These are phyloP conservation scores for Chinchilla lanigera DNA, from an alignment of 2,113 vertebrate species.

Conservation along the genomic window DNA sequence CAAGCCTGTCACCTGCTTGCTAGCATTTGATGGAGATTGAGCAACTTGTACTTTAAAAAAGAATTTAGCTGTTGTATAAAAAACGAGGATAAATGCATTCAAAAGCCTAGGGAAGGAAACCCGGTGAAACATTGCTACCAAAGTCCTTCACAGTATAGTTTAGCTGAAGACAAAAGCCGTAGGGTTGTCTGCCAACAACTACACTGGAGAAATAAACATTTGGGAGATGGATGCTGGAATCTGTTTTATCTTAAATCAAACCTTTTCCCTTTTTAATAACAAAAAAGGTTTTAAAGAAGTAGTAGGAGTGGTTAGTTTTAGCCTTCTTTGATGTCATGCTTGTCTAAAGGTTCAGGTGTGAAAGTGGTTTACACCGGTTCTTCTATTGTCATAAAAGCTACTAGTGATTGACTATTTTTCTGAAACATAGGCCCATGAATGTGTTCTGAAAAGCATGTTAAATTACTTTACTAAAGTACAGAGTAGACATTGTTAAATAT, in stretches of 20 bases:
- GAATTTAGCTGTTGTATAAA: background rate
- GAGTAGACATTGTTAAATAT: background rate
- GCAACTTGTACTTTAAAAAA: background rate
- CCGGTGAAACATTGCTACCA: background rate
- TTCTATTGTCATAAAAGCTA: background rate
- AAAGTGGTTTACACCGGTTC: background rate
- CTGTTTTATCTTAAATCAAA: background rate
- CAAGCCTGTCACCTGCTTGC: background rate
- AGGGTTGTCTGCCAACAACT: background rate
- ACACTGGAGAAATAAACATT: background rate
- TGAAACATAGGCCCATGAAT: background rate
- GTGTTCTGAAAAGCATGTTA: background rate
- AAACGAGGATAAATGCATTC: background rate
- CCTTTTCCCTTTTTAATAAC: background rate
- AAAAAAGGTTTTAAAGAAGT: background rate
- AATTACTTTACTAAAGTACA: background rate
- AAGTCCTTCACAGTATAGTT: background rate
- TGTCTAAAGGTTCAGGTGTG: background rate
- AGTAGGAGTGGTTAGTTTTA: background rate
- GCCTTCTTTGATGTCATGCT: background rate
- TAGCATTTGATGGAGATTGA: background rate
- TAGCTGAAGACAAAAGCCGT: background rate
- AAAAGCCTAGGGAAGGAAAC: background rate
- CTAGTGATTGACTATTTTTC: background rate
- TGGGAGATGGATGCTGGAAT: fast-evolving